Evolutionary conservation across 2,113 vertebrate genomes (phyloP), one percentile per base, ranked within the genome.

Genomic region (Potamarius usumacintae): DNA sequence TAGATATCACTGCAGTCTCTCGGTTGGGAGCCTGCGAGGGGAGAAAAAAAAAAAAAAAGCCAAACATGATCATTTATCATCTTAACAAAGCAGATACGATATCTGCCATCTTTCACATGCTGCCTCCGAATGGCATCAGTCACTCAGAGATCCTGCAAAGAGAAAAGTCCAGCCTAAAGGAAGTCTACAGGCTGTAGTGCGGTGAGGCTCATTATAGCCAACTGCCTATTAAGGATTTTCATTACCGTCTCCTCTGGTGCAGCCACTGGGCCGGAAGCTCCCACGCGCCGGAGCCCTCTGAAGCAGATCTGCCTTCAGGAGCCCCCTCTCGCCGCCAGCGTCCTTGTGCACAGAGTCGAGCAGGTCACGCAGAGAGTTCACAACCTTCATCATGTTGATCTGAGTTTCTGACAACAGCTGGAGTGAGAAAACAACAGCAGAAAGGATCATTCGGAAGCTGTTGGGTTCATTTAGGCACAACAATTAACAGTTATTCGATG

Each of bases 341-440:
- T 97, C 97, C 93, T 92, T 96, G 93, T 97, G 96, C 90, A 99
- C 94, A 27, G 93, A 92, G 65, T 96, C 94, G 60, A 99, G 94
- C 18, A 97, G 92, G 0, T 99, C 97, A 0, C 94, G 95, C 90
- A 98, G 96, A 0, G 95, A 96, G 90, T 94, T 96, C 85, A 95
- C 94, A 88, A 98, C 89, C 90, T 96, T 96, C 10, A 95, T 92
- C 94, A 98, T 93, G 91, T 96, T 96, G 69, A 94, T 94, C 88
- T 97, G 97, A 85, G 95, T 96, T 90, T 98, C 97, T 0, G 97
- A 96, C 78, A 98, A 92, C 85, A 97, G 94, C 98, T 99, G 94
- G 2, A 48, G 53, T 22, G 69, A 79, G 50, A 86, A 50, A 79
- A n/a, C 50, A 67, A 18, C 63, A 85, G 8, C 53, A 9, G 0